A percentile compares a stretch with the other conserved stretches of the same genome.
phyloP scores from a whole-genome alignment of 2,113 vertebrate genomes.

The Poeciliopsis retropinna region DNA sequence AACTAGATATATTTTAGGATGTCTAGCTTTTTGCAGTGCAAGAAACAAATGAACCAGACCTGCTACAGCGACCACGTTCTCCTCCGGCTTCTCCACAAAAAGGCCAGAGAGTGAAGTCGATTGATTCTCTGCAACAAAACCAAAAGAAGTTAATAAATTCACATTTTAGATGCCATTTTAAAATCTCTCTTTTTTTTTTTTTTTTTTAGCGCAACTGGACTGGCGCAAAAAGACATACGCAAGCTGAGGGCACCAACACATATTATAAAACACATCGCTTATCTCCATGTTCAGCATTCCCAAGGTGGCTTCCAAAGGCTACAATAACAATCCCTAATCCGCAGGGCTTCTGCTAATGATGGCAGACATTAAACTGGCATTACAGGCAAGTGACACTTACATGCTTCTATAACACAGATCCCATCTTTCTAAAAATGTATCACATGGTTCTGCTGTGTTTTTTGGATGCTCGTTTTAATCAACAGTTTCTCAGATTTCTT shows the following conservation, averaged over 20 bases:
- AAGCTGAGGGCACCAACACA: background rate
- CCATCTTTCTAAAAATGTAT: background rate
- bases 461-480: background rate
- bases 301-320: background rate
- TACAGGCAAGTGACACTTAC: background rate
- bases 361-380: background rate
- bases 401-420: background rate
- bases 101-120: conserved; percentile 78
- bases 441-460: background rate
- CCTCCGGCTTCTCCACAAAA: conserved; percentile 79
- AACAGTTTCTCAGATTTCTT: background rate
- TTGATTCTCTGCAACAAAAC: conserved; percentile 43
- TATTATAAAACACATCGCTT: background rate
- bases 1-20: no score
- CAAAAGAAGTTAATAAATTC: background rate
- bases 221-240: background rate
- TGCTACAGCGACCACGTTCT: conserved; percentile 51
- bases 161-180: background rate
- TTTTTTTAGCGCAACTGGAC: background rate
- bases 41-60: conserved; percentile 62
- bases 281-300: background rate
- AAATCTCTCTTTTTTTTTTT: background rate
- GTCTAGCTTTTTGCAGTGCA: background rate
- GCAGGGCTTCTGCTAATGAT: background rate
- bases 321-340: background rate